Percentiles rank a stretch among this genome's conserved stretches.
Evolutionary conservation across 2,113 vertebrate species (phyloP).

Genomic region (Lipotes vexillifer): DNA sequence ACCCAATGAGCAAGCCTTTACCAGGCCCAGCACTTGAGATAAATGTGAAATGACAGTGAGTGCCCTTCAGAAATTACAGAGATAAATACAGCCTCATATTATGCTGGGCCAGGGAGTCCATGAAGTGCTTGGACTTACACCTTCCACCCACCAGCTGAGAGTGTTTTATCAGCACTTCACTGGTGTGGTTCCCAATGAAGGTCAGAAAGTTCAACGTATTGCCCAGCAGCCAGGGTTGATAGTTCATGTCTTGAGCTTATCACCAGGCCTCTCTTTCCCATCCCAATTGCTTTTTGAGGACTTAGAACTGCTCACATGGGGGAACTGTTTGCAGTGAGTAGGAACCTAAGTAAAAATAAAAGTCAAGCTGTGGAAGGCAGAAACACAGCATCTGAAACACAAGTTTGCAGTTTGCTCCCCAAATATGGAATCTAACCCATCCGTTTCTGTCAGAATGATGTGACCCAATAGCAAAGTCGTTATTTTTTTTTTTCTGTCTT

Average conservation of each 20-base stretch:
- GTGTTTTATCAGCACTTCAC: slow-evolving; percentile 55
- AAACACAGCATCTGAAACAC: neutral
- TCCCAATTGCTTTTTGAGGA: slow-evolving; percentile 49
- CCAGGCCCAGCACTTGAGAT: neutral
- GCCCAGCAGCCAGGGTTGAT: slow-evolving; percentile 24
- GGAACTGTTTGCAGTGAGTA: slow-evolving; percentile 7
- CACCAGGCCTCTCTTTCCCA: slow-evolving; percentile 8
- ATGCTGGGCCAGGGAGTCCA: neutral
- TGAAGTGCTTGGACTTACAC: neutral
- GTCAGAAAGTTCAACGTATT: slow-evolving; percentile 58
- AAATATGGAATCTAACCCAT: neutral
- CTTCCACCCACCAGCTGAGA: neutral
- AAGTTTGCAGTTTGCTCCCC: fast-evolving
- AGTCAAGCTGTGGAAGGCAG: neutral
- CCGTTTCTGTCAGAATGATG: neutral
- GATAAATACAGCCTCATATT: neutral
- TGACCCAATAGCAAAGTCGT: neutral
- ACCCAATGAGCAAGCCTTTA: neutral
- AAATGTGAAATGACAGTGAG: neutral
- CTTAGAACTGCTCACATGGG: slow-evolving; percentile 19
- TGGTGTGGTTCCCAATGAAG: slow-evolving; percentile 50
- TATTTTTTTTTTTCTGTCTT: neutral
- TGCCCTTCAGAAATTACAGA: slow-evolving; percentile 36
- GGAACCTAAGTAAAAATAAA: slow-evolving; percentile 30
- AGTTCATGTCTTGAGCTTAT: slow-evolving; percentile 65